Percentiles rank a stretch among this genome's conserved stretches.
Evolutionary conservation across 1,140 invertebrate species (phyloP).

Genomic region (Drosophila aff.): DNA sequence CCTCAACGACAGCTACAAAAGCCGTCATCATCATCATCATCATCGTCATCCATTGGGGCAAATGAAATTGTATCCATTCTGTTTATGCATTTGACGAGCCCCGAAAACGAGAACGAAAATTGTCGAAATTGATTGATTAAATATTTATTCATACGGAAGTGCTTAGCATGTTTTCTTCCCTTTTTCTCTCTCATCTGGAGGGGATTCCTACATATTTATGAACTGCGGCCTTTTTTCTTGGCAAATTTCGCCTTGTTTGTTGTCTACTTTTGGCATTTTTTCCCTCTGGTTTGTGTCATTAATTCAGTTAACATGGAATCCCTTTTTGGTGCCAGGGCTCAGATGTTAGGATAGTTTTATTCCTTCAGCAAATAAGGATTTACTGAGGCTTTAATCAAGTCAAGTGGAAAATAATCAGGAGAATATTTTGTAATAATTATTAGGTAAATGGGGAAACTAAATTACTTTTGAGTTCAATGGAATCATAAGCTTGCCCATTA

Average conservation of each 20-base stretch:
- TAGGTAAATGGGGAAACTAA: background rate
- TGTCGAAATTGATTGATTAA: conserved; percentile 80
- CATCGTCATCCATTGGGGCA: conserved; percentile 37
- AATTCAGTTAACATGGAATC: conserved; percentile 54
- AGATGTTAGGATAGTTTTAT: conserved; percentile 8
- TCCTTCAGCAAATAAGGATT: conserved; percentile 5
- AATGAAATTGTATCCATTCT: conserved; percentile 60
- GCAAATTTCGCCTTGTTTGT: conserved; percentile 7
- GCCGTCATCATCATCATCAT: conserved; percentile 31
- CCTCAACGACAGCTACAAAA: conserved; percentile 46
- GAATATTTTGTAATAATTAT: conserved; percentile 1
- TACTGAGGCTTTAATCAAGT: background rate
- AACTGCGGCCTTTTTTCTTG: conserved; percentile 24
- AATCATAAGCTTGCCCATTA: conserved; percentile 1
- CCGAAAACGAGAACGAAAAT: conserved; percentile 59
- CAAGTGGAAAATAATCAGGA: background rate
- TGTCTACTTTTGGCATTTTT: conserved; percentile 33
- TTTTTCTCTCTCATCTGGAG: conserved; percentile 20
- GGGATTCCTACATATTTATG: conserved; percentile 46
- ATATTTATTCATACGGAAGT: conserved; percentile 80
- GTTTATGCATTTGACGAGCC: conserved; percentile 69
- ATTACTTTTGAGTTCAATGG: background rate
- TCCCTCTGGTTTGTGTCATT: conserved; percentile 38
- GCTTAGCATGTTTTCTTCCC: conserved; percentile 50
- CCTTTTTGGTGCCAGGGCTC: conserved; percentile 13